A percentile compares a stretch with the other conserved stretches of the same genome.
Evolutionary conservation across 30 jellyfish, hydroid and myxozoan species (phyloP).

Genomic region (Aurelia aurita complex sp. Pacific): DNA sequence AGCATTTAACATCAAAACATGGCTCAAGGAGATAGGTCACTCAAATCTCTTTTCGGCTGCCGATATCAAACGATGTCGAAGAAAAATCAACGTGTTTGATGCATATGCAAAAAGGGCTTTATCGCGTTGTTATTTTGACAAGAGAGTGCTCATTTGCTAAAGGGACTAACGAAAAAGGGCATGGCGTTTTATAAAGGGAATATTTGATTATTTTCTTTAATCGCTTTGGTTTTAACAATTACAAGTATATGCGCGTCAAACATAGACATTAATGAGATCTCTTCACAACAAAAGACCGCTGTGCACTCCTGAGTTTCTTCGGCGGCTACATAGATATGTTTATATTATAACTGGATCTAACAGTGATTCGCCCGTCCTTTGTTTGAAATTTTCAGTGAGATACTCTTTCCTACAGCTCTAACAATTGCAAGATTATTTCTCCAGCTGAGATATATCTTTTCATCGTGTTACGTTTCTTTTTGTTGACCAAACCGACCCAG

Average conservation of each 20-base stretch:
- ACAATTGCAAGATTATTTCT: constrained; percentile 51
- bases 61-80: too few relatives aligned
- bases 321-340: constrained; percentile 46
- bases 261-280: constrained; percentile 31
- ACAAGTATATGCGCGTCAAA: constrained; percentile 22
- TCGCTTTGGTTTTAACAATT: not conserved
- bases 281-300: constrained; percentile 19
- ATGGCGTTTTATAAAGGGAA: constrained; percentile 11
- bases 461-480: constrained; percentile 64
- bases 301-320: constrained; percentile 1
- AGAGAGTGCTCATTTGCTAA: constrained; percentile 13
- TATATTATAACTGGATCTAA: constrained; percentile 50
- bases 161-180: constrained; percentile 7
- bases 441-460: constrained; percentile 66
- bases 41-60: too few relatives aligned
- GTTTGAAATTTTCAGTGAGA: constrained; percentile 39
- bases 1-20: too few relatives aligned
- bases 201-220: constrained; percentile 25
- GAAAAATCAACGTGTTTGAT: constrained; percentile 9
- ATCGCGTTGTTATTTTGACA: constrained; percentile 8
- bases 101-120: constrained; percentile 5
- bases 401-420: constrained; percentile 56
- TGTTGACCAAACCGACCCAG: constrained; percentile 76
- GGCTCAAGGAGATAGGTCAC: too few relatives aligned
- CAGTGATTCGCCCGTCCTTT: constrained; percentile 34